These are phyloP conservation scores for Rhineura floridana DNA, from an alignment of 2,113 vertebrate species.

Conservation along the genomic window DNA sequence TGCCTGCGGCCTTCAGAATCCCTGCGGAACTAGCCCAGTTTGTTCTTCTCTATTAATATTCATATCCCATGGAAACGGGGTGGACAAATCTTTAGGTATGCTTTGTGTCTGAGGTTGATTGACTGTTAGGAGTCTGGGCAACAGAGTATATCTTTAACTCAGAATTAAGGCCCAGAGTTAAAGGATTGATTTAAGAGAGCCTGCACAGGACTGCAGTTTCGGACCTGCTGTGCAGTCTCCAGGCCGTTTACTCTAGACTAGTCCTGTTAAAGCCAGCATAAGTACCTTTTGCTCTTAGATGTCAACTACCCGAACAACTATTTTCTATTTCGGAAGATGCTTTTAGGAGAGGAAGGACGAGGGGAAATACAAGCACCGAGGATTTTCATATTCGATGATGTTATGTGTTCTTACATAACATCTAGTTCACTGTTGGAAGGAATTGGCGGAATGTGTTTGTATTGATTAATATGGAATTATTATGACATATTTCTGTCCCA, in stretches of 20 bases:
- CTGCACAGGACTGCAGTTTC: neutral
- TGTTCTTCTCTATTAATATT: no score
- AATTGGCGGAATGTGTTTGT: neutral
- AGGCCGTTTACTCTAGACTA: neutral
- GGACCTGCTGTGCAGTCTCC: neutral
- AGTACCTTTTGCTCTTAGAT: neutral
- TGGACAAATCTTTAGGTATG: neutral
- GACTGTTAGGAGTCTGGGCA: neutral
- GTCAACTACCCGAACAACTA: neutral
- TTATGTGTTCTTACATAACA: neutral
- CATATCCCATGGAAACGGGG: neutral
- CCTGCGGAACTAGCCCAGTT: neutral
- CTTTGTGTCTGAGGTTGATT: neutral
- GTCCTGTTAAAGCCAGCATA: neutral
- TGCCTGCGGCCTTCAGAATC: neutral
- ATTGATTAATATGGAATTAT: neutral
- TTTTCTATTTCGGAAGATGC: neutral
- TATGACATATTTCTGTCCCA: neutral
- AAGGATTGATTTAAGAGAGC: neutral
- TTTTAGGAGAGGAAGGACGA: neutral
- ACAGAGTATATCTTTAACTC: neutral
- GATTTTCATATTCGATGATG: neutral
- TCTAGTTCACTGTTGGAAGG: neutral
- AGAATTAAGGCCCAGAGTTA: neutral
- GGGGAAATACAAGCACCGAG: neutral